These are phyloP conservation scores for Campoletis sonorensis DNA, from an alignment of 1,140 invertebrate species.

Conservation along the genomic window DNA sequence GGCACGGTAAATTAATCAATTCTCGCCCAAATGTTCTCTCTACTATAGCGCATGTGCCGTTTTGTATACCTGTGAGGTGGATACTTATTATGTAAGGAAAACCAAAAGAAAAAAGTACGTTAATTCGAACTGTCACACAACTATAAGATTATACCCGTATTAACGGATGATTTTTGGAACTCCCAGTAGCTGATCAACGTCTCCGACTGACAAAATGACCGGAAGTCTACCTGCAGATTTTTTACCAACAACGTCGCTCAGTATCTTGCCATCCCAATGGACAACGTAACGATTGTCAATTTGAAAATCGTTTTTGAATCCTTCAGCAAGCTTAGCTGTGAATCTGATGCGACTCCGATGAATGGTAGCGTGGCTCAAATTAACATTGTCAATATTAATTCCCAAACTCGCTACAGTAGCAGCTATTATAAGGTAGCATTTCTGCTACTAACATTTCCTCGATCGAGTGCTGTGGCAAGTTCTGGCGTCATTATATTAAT, in stretches of 20 bases:
- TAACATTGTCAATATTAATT: not conserved
- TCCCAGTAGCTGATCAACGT: constrained; percentile 44
- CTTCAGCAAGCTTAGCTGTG: constrained; percentile 33
- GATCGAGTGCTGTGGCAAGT: constrained; percentile 47
- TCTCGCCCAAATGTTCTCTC: constrained; percentile 36
- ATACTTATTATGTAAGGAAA: not conserved
- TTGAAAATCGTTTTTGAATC: constrained; percentile 54
- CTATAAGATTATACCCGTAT: too few species aligned
- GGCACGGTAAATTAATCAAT: constrained; percentile 51
- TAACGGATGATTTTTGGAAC: constrained; percentile 36
- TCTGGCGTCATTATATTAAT: constrained; percentile 45
- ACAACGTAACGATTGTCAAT: constrained; percentile 20
- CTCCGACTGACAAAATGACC: not conserved
- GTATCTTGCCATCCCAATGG: constrained; percentile 53
- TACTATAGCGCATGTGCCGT: not conserved
- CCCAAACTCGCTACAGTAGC: constrained; percentile 31
- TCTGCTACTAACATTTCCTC: constrained; percentile 48
- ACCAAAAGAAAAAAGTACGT: not conserved
- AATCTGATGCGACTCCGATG: constrained; percentile 37
- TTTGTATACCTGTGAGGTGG: not conserved
- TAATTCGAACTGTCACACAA: not conserved
- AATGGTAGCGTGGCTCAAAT: constrained; percentile 38
- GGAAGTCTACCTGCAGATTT: constrained; percentile 2
- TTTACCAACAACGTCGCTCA: constrained; percentile 15
- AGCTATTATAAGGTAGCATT: constrained; percentile 48